A percentile compares a stretch with the other conserved stretches of the same genome.
These are phyloP conservation scores for Exocentrus adspersus DNA, from an alignment of 2,888 invertebrate genomes.

Conservation along the genomic window DNA sequence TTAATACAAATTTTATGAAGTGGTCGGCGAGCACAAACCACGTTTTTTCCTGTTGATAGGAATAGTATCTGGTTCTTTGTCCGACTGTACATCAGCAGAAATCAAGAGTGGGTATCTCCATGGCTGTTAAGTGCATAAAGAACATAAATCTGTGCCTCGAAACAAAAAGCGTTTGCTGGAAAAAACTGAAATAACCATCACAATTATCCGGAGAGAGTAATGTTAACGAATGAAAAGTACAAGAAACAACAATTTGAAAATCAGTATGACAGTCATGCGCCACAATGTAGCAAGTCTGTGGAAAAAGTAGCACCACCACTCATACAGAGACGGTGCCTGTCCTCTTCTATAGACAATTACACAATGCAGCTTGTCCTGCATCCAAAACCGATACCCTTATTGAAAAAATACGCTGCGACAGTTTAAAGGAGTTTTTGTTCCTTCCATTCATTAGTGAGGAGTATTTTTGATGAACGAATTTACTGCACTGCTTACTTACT, in stretches of 20 bases:
- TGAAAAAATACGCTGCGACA: background rate
- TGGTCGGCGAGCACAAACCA: too few species aligned
- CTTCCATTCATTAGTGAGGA: background rate
- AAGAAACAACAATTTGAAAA: conserved; percentile 28
- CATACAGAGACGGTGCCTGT: conserved; percentile 31
- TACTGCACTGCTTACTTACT: background rate
- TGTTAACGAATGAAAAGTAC: conserved; percentile 36
- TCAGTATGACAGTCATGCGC: conserved; percentile 34
- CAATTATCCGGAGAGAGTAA: conserved; percentile 33
- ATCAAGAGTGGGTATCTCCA: background rate
- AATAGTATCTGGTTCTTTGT: too few species aligned
- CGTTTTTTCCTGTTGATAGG: too few species aligned
- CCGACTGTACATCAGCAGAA: too few species aligned
- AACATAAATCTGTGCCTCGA: background rate
- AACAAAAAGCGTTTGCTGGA: conserved; percentile 23
- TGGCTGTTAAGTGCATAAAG: background rate
- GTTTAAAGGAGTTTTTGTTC: background rate
- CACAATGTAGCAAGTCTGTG: conserved; percentile 23
- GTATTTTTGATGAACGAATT: background rate
- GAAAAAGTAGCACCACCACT: conserved; percentile 31
- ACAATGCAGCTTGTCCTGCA: conserved; percentile 20
- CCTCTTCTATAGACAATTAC: conserved; percentile 32
- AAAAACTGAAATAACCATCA: conserved; percentile 31
- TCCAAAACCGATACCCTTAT: conserved; percentile 16
- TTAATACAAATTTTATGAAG: background rate